Conservation (phyloP, 2,888 invertebrate genomes). For the Drosophila stalkeri region DNA sequence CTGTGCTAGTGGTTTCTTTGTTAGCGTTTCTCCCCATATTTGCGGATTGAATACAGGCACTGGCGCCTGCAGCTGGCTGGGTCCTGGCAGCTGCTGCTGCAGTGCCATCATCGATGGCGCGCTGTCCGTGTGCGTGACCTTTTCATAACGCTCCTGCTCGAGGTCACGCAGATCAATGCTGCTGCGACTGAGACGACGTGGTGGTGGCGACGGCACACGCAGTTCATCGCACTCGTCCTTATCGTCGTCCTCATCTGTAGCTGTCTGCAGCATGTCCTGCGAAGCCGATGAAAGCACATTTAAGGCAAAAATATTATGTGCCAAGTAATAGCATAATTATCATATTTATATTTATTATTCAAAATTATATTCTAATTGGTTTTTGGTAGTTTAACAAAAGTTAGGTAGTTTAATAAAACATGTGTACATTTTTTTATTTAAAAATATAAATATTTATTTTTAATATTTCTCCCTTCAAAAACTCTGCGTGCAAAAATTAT, state of each 20-base stretch:
- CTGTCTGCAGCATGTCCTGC: slow-evolving; percentile 83
- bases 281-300: slow-evolving; percentile 31
- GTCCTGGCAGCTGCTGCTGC: slow-evolving; percentile 71
- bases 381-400: background rate
- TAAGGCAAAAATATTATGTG: background rate
- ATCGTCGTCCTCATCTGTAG: slow-evolving; percentile 83
- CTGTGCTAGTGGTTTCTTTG: slow-evolving; percentile 23
- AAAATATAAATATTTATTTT: background rate
- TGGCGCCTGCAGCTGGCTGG: slow-evolving; percentile 62
- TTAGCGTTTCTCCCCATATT: slow-evolving; percentile 72
- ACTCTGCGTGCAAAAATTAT: background rate
- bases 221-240: slow-evolving; percentile 85
- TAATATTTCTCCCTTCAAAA: too few relatives aligned
- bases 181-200: slow-evolving; percentile 85
- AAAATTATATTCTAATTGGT: too few relatives aligned
- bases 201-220: slow-evolving; percentile 85
- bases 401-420: too few relatives aligned
- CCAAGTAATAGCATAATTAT: background rate
- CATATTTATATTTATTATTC: background rate
- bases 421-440: background rate
- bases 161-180: slow-evolving; percentile 85
- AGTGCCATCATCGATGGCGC: slow-evolving; percentile 85
- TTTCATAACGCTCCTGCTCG: slow-evolving; percentile 85
- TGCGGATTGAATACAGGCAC: slow-evolving; percentile 74
- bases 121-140: slow-evolving; percentile 85